Conservation (phyloP, 2,797 vertebrate genomes). For the Nyctalus aviator region DNA sequence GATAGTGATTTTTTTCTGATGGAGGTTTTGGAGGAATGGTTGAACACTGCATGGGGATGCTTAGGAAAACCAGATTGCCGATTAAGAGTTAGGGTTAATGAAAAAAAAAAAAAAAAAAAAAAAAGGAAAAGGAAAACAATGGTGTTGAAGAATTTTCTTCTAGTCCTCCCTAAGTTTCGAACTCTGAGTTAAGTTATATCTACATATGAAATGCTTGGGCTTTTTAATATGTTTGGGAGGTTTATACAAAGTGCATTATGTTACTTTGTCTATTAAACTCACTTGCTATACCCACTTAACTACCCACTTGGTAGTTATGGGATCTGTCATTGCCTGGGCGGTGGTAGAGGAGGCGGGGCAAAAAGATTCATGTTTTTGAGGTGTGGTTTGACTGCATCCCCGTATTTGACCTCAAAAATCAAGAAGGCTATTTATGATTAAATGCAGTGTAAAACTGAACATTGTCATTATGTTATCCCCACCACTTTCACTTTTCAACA, state of each 20-base stretch:
- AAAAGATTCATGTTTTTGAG: background rate
- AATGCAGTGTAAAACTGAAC: background rate
- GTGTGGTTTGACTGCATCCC: background rate
- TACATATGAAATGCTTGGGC: background rate
- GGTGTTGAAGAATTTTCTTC: background rate
- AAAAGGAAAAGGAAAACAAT: background rate
- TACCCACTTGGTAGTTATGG: background rate
- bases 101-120: background rate
- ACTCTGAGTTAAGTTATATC: background rate
- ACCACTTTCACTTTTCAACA: background rate
- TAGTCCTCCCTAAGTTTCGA: background rate
- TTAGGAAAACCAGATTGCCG: background rate
- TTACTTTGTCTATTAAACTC: background rate
- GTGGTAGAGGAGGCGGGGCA: background rate
- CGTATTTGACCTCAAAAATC: background rate
- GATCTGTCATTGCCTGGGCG: background rate
- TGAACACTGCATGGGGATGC: background rate
- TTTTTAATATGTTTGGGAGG: background rate
- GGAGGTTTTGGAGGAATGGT: background rate
- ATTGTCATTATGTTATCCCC: background rate
- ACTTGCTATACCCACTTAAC: background rate
- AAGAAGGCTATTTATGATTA: slow-evolving; percentile 1
- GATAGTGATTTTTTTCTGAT: background rate
- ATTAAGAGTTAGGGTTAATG: background rate
- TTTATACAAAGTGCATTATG: background rate